A percentile compares a stretch with the other conserved stretches of the same genome.
Conservation (phyloP, 2,888 invertebrate species). For the Noctua pronuba region DNA sequence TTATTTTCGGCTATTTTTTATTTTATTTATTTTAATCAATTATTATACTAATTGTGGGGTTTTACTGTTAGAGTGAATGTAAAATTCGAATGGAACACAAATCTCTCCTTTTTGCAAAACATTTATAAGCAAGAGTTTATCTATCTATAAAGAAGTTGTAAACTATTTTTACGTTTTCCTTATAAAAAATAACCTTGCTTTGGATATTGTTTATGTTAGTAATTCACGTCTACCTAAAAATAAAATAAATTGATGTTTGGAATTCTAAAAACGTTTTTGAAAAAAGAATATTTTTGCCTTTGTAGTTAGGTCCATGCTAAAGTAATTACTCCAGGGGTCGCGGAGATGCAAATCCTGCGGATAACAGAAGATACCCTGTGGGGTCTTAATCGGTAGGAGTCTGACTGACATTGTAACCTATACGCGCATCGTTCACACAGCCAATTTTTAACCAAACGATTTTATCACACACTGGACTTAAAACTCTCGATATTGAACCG, state of each 20-base stretch:
- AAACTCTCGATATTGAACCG: neutral
- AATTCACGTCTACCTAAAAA: neutral
- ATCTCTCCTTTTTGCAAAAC: neutral
- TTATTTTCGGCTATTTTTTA: conserved; percentile 40
- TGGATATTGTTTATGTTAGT: neutral
- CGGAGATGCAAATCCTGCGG: neutral
- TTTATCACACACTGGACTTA: neutral
- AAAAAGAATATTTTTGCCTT: neutral
- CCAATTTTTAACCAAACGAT: neutral
- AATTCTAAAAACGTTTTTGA: neutral
- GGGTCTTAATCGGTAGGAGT: conserved; percentile 8
- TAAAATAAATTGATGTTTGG: neutral
- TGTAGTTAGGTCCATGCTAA: conserved; percentile 12
- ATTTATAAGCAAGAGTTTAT: neutral
- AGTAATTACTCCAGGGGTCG: neutral
- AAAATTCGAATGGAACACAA: neutral
- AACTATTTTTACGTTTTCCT: neutral
- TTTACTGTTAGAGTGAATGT: neutral
- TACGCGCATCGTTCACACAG: neutral
- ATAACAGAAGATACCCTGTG: neutral
- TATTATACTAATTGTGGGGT: conserved; percentile 16
- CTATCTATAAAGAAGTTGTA: neutral
- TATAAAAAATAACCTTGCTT: conserved; percentile 13
- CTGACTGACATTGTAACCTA: neutral
- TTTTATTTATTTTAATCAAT: conserved; percentile 39